Base-by-base conservation (phyloP, 1,140 invertebrate species). In the Augochlora pura region DNA sequence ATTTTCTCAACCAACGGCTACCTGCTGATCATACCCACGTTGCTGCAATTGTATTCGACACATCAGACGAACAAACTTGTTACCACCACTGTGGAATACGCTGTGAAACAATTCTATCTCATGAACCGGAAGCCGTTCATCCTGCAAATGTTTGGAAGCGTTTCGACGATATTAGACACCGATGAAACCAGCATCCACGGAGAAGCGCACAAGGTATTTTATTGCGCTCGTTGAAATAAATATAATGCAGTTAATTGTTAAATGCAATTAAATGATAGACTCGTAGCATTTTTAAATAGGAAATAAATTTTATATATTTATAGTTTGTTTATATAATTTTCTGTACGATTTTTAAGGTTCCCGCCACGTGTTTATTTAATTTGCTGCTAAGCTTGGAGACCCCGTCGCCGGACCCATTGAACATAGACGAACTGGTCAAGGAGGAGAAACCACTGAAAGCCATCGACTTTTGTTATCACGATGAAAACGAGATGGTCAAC, bases 1-100 rank as follows among this genome's bases (percentile, higher is more conserved):
- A 98, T 99, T 68, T 99, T 99, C 92, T 98, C 98, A 9, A 98
- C 97, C 8, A 99, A 99, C 92, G 99, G 98, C 7, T 99, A 99
- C 91, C 94, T 99, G 39, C 94, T 99, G 81, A 99, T 99, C 69
- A 99, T 99, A 96, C 99, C 99, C 27, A 99, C 99, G 0, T 93
- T 99, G 18, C 91, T 99, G 54, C 96, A 99, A 93, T 96, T 99
- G 38, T 99, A 99, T 93, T 98, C 98, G 7, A 99, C 98, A 86
- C 98, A 99, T 92, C 98, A 99, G 93, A 99, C 98, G 0, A 99
- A 99, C 92, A 97, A 96, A 90, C 92, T 99, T 23, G 96, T 99
- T 0, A 98, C 97, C 1, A 96, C 97, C 0, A 98, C 98, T 0
- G 97, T 99, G 65, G 98, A 99, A 91, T 99, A 99, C 91, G 97